phyloP scores from a whole-genome alignment of 2,113 vertebrate genomes.

The Tetrao urogallus region DNA sequence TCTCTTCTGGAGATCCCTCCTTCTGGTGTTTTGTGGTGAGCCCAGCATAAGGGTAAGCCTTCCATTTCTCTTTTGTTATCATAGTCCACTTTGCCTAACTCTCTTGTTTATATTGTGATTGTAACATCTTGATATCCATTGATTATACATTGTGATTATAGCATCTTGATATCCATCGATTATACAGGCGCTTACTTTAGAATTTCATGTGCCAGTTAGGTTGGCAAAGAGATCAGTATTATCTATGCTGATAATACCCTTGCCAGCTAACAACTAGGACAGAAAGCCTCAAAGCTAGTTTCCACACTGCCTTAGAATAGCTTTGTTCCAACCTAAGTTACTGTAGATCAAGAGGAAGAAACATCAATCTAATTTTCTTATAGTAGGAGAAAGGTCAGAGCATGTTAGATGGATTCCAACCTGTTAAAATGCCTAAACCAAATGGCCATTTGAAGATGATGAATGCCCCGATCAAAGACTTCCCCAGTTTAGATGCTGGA shows the following conservation, averaged over 20 bases:
- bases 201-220: neutral
- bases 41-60: too few species aligned
- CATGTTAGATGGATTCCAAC: neutral
- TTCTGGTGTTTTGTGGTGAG: too few species aligned
- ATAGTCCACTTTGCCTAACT: too few species aligned
- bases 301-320: neutral
- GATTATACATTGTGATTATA: too few species aligned
- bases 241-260: neutral
- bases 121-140: too few species aligned
- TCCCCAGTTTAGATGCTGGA: neutral
- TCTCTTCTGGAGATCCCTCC: too few species aligned
- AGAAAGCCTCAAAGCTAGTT: neutral
- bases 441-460: neutral
- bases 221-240: neutral
- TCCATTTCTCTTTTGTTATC: too few species aligned
- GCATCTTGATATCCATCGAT: too few species aligned
- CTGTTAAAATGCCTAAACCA: constrained; percentile 12
- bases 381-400: neutral
- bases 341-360: neutral
- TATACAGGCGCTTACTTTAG: neutral
- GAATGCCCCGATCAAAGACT: neutral
- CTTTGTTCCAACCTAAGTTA: neutral
- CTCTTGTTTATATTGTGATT: too few species aligned
- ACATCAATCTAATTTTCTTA: neutral
- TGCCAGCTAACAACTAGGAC: neutral